Evolutionary conservation across 2,888 invertebrate species (phyloP), one percentile per base, ranked within the genome.

Genomic region (Hydropsyche betteni): DNA sequence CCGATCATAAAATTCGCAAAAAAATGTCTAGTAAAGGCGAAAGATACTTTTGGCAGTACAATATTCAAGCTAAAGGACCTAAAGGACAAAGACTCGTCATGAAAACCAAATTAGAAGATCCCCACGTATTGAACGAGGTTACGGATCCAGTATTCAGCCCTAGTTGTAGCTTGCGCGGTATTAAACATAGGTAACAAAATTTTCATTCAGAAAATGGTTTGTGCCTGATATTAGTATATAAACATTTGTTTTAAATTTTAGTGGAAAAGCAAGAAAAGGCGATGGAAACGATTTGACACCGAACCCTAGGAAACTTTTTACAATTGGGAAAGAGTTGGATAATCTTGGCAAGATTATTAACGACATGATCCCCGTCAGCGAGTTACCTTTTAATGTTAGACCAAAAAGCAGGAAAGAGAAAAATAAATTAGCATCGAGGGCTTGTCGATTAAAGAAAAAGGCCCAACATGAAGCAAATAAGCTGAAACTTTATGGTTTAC

Each of bases 401-500:
- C 94, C 96, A 10, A 96, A 95, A 83, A 95, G 96, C n/a, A 90
- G 98, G 74, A 98, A 98, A 85, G 98, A 99, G 85, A 98, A 99
- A 84, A 99, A 99, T 84, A 98, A 98, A 86, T 88, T 98, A 74
- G 98, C 99, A 8, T 98, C 98, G 0, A 91, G 98, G 78, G 98
- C 98, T 50, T 99, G 98, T 84, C 91, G 98, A 51, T 88, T 99
- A 82, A 99, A 99, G 90, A 99, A 99, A 86, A 99, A 98, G 86
- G 99, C 99, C 4, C 98, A 98, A 83, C 98, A 99, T 84, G 99
- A 99, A 86, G 98, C 99, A 2, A 98, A 98, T 84, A 99, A 99
- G 86, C 91, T 99, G 75, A 98, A 98, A 87, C 87, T 98, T 2
- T 94, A 91, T 83, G 98, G 98, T 52, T 88, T 99, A 81, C 96